Percentiles rank a stretch among this genome's conserved stretches.
These are phyloP conservation scores for Drosophila lini DNA, from an alignment of 1,140 invertebrate genomes.

Conservation along the genomic window DNA sequence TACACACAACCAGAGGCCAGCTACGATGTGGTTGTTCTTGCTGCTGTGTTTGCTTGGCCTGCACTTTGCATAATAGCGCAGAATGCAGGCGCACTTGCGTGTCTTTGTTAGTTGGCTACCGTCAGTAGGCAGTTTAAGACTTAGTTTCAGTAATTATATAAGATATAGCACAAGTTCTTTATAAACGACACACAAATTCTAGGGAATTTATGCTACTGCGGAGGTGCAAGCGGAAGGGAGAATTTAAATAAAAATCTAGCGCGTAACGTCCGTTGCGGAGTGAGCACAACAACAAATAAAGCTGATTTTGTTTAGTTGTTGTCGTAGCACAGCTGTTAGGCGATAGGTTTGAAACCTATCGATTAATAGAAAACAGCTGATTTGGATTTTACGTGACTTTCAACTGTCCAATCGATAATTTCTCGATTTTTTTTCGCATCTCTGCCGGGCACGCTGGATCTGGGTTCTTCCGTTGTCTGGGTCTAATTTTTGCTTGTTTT, in stretches of 20 bases:
- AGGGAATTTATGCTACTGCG: conserved; percentile 11
- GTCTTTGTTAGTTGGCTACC: conserved; percentile 23
- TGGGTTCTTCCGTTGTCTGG: not conserved
- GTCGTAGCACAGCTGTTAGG: conserved; percentile 5
- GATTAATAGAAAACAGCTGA: not conserved
- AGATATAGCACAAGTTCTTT: not conserved
- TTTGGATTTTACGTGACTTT: not conserved
- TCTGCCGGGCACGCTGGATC: conserved; percentile 29
- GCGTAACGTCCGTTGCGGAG: conserved; percentile 24
- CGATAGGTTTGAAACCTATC: not conserved
- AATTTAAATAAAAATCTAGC: conserved; percentile 28
- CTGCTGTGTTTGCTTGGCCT: conserved; percentile 13
- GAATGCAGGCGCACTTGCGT: conserved; percentile 24
- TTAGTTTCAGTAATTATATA: conserved; percentile 31
- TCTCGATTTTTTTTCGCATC: not conserved
- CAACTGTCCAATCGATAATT: not conserved
- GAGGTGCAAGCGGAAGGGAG: conserved; percentile 1
- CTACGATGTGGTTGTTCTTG: conserved; percentile 12
- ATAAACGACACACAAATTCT: not conserved
- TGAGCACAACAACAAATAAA: conserved; percentile 25
- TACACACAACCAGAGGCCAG: conserved; percentile 14
- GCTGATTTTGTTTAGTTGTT: conserved; percentile 20
- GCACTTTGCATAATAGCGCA: conserved; percentile 51
- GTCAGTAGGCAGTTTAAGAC: not conserved
- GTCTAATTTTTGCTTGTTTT: not conserved